Evolutionary conservation across 2,888 invertebrate species (phyloP), one percentile per base, ranked within the genome.

Genomic region (Parnassius smintheus): DNA sequence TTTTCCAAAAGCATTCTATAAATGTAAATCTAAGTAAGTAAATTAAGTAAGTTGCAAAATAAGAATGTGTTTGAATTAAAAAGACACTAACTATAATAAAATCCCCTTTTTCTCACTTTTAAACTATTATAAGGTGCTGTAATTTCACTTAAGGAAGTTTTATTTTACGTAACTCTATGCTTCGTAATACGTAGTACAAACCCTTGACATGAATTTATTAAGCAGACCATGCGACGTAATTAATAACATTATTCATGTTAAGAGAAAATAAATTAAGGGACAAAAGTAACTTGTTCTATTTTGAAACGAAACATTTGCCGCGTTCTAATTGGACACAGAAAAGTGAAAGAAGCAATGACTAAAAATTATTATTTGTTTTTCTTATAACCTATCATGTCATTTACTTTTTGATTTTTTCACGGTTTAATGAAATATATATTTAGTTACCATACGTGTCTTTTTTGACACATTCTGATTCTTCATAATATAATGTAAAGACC

Each of bases 211-310:
- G 63, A 64, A 64, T 64, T 64, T 56, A 52, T 64, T 64, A 63
- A 64, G 59, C 56, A 52, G 51, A 52, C 59, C 63, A 64, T 55
- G 63, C 59, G 59, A 64, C 46, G 59, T 59, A 59, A 64, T 64
- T 59, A 64, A 64, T 64, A 64, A 64, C 59, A 59, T 56, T 52
- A 64, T 64, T 64, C 59, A 64, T 59, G 63, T 35, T 52, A 56
- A 25, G 52, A 52, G 52, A 45, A 59, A 50, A 64, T 64, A 63
- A 63, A 59, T 50, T 59, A 59, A 52, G 11, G 63, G 41, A 55
- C 54, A 55, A 49, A 44, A 35, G 35, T 35, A 35, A 22, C 54
- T 51, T 51, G 59, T 42, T 59, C 63, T 41, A 48, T 59, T 64
- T 64, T 56, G 13, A 45, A 63, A 55, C 12, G 50, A 57, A 62